These are phyloP conservation scores for Rhadinocentrus ornatus DNA, from an alignment of 2,797 vertebrate genomes.

Conservation along the genomic window DNA sequence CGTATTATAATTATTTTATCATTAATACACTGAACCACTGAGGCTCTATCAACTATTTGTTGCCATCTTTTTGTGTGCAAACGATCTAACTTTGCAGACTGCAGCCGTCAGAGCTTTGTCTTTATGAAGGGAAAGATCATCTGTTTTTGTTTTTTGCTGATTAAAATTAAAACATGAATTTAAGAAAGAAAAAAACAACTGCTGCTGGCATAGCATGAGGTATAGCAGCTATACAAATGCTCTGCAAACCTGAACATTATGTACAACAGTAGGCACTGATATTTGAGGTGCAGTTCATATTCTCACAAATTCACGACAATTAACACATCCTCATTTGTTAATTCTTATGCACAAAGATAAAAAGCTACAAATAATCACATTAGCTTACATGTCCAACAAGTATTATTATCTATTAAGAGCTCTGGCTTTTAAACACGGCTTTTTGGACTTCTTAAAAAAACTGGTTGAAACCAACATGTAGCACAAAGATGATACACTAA, in stretches of 20 bases:
- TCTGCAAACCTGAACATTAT: conserved; percentile 39
- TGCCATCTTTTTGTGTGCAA: conserved; percentile 45
- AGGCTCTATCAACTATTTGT: conserved; percentile 48
- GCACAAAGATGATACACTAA: conserved; percentile 34
- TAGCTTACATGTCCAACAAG: conserved; percentile 46
- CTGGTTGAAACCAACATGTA: conserved; percentile 24
- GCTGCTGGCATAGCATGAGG: conserved; percentile 75
- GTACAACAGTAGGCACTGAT: conserved; percentile 31
- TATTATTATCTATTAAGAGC: conserved; percentile 56
- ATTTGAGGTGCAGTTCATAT: conserved; percentile 34
- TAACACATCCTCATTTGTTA: conserved; percentile 27
- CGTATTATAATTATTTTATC: conserved; percentile 64
- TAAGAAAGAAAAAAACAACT: conserved; percentile 28
- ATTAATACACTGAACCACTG: conserved; percentile 75
- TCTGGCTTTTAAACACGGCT: conserved; percentile 45
- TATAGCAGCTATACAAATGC: conserved; percentile 65
- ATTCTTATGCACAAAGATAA: conserved; percentile 38
- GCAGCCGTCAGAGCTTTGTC: conserved; percentile 77
- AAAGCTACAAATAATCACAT: conserved; percentile 41
- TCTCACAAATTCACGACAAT: conserved; percentile 27
- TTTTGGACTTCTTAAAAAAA: conserved; percentile 11
- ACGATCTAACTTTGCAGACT: conserved; percentile 61
- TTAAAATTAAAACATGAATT: conserved; percentile 33
- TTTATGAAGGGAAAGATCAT: conserved; percentile 51
- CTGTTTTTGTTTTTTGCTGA: conserved; percentile 18